A percentile compares a stretch with the other conserved stretches of the same genome.
Conservation (phyloP, 2,888 invertebrate genomes). For the Drosophila peninsularis region DNA sequence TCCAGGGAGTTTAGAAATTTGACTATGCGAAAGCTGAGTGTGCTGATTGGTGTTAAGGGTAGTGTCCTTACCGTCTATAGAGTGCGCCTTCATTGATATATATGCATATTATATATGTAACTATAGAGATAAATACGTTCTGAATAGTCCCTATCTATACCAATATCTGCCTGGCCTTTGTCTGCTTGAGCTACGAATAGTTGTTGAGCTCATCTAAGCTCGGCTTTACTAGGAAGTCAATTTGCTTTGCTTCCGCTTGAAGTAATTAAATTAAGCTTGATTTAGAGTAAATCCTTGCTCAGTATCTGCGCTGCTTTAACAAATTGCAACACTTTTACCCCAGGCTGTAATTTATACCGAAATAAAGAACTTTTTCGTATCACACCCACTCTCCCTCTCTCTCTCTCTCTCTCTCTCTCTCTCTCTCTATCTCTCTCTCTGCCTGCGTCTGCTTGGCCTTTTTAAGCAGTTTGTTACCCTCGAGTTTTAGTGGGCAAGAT, state of each 20-base stretch:
- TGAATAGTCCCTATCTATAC: too few relatives aligned
- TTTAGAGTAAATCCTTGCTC: constrained; percentile 21
- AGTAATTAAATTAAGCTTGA: constrained; percentile 30
- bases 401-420: background rate
- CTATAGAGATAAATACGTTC: too few relatives aligned
- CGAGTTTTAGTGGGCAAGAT: constrained; percentile 57
- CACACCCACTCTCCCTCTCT: background rate
- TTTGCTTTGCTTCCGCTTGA: constrained; percentile 5
- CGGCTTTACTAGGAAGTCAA: background rate
- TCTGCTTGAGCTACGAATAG: background rate
- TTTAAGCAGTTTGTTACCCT: constrained; percentile 53
- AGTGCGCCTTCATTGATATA: too few relatives aligned
- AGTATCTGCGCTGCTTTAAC: constrained; percentile 20
- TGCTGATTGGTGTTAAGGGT: too few relatives aligned
- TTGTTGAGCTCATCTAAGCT: background rate
- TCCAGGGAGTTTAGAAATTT: too few relatives aligned
- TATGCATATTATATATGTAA: too few relatives aligned
- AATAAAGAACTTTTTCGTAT: constrained; percentile 50
- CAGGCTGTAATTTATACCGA: constrained; percentile 62
- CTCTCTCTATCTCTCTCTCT: background rate
- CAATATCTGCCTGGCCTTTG: background rate
- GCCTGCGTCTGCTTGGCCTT: constrained; percentile 12
- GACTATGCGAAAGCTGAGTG: too few relatives aligned
- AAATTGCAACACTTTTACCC: constrained; percentile 63
- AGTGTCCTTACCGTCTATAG: too few relatives aligned